Evolutionary conservation across 2,113 vertebrate genomes (phyloP).

Genomic region (Shinisaurus crocodilurus): DNA sequence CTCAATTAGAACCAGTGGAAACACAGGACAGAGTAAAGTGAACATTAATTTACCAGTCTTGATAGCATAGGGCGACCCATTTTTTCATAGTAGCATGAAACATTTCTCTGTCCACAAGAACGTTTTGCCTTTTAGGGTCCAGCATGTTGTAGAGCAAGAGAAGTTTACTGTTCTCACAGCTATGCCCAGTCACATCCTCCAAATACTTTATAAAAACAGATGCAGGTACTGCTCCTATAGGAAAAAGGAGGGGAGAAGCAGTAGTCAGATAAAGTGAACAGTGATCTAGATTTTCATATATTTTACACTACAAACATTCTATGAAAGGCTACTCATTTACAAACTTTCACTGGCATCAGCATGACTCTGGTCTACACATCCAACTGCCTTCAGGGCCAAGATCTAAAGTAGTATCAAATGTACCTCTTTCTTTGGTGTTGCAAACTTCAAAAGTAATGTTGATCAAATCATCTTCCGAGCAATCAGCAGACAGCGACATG

Average conservation of each 20-base stretch:
- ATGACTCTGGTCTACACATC: not conserved
- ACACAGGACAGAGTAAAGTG: fast-evolving
- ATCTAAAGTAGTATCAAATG: not conserved
- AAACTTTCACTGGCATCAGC: not conserved
- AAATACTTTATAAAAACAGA: not conserved
- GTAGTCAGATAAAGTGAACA: not conserved
- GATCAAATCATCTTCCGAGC: fast-evolving
- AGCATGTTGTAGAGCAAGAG: not conserved
- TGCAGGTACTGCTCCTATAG: not conserved
- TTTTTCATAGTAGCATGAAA: not conserved
- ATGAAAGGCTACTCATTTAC: not conserved
- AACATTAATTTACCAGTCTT: not conserved
- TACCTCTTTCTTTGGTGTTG: not conserved
- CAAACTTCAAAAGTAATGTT: not conserved
- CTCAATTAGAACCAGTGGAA: not conserved
- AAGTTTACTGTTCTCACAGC: not conserved
- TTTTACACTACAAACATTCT: not conserved
- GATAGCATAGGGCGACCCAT: not conserved
- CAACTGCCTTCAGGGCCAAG: not conserved
- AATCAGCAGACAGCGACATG: not conserved
- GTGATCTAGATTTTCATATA: fast-evolving
- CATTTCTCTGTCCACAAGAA: not conserved
- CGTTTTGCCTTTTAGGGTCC: fast-evolving
- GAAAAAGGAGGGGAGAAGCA: not conserved
- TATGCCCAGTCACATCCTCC: not conserved